These are phyloP conservation scores for Remorina albescens DNA, from an alignment of 2,797 vertebrate species.

Conservation along the genomic window DNA sequence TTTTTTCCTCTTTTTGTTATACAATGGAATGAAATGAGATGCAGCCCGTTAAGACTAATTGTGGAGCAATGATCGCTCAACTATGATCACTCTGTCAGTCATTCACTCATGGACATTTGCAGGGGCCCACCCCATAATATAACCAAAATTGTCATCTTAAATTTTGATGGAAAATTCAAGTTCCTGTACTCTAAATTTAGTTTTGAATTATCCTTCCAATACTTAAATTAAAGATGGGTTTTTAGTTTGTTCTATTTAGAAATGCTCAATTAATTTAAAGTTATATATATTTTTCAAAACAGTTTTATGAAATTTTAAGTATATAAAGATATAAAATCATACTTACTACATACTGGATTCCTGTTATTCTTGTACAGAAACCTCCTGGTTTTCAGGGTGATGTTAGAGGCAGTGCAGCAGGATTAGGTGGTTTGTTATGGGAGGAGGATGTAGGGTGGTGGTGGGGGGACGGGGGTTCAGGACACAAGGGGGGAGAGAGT, in stretches of 20 bases:
- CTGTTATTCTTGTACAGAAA: conserved; percentile 29
- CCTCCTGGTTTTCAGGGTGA: conserved; percentile 25
- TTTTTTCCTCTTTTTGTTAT: too few species aligned
- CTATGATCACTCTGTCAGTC: too few species aligned
- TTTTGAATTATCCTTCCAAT: not conserved
- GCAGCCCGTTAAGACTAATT: too few species aligned
- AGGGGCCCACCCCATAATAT: too few species aligned
- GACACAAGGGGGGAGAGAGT: conserved; percentile 81
- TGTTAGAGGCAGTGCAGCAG: conserved; percentile 24
- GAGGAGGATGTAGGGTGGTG: conserved; percentile 24
- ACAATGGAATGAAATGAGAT: too few species aligned
- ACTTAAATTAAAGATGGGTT: not conserved
- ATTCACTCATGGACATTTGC: too few species aligned
- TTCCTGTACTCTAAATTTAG: not conserved
- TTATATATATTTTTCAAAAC: not conserved
- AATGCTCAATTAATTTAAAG: not conserved
- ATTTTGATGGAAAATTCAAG: not conserved
- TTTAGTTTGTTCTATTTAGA: not conserved
- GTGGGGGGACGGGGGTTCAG: conserved; percentile 57
- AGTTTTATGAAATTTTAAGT: too few species aligned
- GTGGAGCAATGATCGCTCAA: too few species aligned
- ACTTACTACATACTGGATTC: too few species aligned
- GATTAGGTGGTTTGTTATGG: conserved; percentile 39
- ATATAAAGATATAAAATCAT: too few species aligned
- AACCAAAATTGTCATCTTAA: not conserved